phyloP scores from a whole-genome alignment of 2,888 invertebrate species.

The Parochlus steinenii region DNA sequence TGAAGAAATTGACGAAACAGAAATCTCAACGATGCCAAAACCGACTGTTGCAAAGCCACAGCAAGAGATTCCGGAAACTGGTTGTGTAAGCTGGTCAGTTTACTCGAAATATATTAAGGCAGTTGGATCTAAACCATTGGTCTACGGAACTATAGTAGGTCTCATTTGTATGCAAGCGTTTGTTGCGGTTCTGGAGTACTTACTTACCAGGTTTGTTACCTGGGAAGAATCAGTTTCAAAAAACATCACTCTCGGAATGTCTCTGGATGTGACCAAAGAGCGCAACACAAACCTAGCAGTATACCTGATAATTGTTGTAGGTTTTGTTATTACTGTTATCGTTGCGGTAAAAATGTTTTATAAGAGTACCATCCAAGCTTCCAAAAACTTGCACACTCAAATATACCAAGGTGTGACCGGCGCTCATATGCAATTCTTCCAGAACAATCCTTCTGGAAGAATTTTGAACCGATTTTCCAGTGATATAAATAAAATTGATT shows the following conservation, averaged over 20 bases:
- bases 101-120: conserved; percentile 38
- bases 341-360: conserved; percentile 11
- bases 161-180: conserved; percentile 43
- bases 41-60: conserved; percentile 23
- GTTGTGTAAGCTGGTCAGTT: conserved; percentile 42
- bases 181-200: conserved; percentile 53
- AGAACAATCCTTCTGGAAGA: conserved; percentile 51
- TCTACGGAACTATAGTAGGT: conserved; percentile 32
- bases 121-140: conserved; percentile 35
- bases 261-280: no score
- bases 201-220: conserved; percentile 51
- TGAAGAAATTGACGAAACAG: no score
- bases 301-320: conserved; percentile 4
- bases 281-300: no score
- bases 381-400: conserved; percentile 53
- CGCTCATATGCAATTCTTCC: conserved; percentile 61
- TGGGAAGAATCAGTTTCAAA: conserved; percentile 26
- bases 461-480: conserved; percentile 62
- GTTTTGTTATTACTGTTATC: conserved; percentile 3
- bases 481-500: conserved; percentile 50
- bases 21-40: no score
- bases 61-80: conserved; percentile 40
- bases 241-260: conserved; percentile 9
- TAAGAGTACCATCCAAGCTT: conserved; percentile 37
- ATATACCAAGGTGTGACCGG: conserved; percentile 62